Evolutionary conservation across 2,797 vertebrate genomes (phyloP).

Genomic region (Anguilla pacifica): DNA sequence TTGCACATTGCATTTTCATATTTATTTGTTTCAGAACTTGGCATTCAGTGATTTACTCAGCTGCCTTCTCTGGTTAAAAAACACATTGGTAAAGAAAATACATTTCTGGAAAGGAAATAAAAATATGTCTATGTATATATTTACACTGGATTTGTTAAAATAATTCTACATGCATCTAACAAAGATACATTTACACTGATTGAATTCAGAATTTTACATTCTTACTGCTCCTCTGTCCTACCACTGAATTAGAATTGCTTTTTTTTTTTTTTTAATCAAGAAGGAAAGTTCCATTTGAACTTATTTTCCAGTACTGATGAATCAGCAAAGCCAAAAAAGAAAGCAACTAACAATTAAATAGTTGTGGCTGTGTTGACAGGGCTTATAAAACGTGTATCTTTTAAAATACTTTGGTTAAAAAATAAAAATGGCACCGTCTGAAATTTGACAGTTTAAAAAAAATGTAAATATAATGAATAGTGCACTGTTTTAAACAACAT

Average conservation of each 20-base stretch:
- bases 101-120: constrained; percentile 31
- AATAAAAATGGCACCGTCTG: constrained; percentile 20
- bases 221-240: constrained; percentile 47
- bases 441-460: constrained; percentile 31
- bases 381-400: not conserved
- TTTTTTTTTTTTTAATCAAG: constrained; percentile 40
- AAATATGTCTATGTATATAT: constrained; percentile 28
- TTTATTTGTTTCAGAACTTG: constrained; percentile 18
- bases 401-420: constrained; percentile 20
- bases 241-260: constrained; percentile 52
- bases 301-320: not conserved
- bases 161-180: constrained; percentile 17
- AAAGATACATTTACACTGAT: constrained; percentile 28
- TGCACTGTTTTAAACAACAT: constrained; percentile 45
- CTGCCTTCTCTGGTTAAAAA: constrained; percentile 31
- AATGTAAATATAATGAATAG: constrained; percentile 45
- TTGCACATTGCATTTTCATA: constrained; percentile 4
- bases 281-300: constrained; percentile 34
- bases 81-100: constrained; percentile 28
- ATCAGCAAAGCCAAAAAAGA: constrained; percentile 19
- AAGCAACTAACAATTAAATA: not conserved
- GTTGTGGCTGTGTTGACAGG: not conserved
- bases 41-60: constrained; percentile 33
- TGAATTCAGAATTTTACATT: constrained; percentile 33
- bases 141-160: constrained; percentile 35